Base-by-base conservation (phyloP, 2,888 invertebrate species). In the Nephrocerus scutellatus region DNA sequence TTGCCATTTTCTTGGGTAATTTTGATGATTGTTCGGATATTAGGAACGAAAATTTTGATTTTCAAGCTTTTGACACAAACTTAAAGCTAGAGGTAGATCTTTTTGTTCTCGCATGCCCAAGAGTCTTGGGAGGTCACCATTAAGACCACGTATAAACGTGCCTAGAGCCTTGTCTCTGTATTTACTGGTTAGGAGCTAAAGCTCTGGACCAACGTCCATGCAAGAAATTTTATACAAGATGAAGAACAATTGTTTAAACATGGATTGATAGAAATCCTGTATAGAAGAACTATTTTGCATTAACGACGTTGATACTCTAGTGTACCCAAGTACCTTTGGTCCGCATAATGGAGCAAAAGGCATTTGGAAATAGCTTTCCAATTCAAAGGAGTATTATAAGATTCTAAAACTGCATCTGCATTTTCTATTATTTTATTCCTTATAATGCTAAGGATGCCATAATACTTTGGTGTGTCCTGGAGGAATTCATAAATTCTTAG, bases 261-360 rank as follows among this genome's bases (percentile, higher is more conserved):
- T 35, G 2, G 3, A 3, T 12, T 42, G 36, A 21, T 42, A 38
- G 18, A 34, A 42, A 9, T 29, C 15, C 9, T 15, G 30, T 3
- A 36, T 15, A 2, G 29, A 16, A 9, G 14, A 6, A 20, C 12
- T 36, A 10, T 33, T 33, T 18, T 33, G 41, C 6, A 30, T 13
- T 3, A 42, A 30, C 1, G 21, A 25, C 5, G 36, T 28, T 41
- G 36, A 19, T 33, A 36, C 36, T 37, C 41, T 3, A 41, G 14
- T 9, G 30, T 32, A 12, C 31, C 20, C 5, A 36, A 4, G 12
- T 36, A 38, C 3, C 36, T 10, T 10, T 39, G 39, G 20, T 39
- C 39, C 5, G 43, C 43, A 5, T 39, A 39, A 15, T 39, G 39
- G 20, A 38, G 9, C 22, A n/a, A n/a, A n/a, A n/a, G n/a, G n/a